Evolutionary conservation across 1,140 invertebrate genomes (phyloP).

Genomic region (Magallana gigas): DNA sequence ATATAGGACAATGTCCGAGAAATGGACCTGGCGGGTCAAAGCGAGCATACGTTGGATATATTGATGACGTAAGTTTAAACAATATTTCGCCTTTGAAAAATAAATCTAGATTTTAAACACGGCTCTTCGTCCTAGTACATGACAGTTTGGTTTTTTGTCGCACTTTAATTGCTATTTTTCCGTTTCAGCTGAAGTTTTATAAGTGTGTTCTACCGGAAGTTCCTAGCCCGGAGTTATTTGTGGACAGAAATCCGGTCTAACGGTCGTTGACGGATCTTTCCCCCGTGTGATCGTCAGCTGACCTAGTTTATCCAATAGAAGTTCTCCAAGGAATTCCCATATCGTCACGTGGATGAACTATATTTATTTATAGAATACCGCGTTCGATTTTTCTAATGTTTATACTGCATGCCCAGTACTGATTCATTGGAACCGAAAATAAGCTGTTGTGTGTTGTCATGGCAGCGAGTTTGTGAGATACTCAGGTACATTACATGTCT

Average conservation of each 20-base stretch:
- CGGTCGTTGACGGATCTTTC: not conserved
- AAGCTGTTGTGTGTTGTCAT: not conserved
- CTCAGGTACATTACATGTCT: slow-evolving; percentile 15
- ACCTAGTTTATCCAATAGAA: not conserved
- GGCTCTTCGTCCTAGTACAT: no score
- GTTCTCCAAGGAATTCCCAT: slow-evolving; percentile 18
- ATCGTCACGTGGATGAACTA: not conserved
- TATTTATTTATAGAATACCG: slow-evolving; percentile 13
- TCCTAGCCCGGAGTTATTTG: not conserved
- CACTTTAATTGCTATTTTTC: not conserved
- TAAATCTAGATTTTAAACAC: not conserved
- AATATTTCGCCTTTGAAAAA: not conserved
- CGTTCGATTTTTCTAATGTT: slow-evolving; percentile 1
- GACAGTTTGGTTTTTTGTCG: no score
- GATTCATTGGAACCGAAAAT: not conserved
- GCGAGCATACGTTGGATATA: slow-evolving; percentile 14
- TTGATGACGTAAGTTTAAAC: slow-evolving; percentile 19
- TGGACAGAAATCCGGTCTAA: slow-evolving; percentile 6
- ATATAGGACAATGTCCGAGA: slow-evolving; percentile 12
- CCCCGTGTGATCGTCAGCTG: not conserved
- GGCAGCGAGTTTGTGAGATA: not conserved
- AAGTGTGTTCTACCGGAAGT: not conserved
- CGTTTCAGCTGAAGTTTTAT: not conserved
- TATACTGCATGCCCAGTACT: not conserved
- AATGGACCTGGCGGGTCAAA: not conserved